Base-by-base conservation (phyloP, 2,797 vertebrate species). In the Propithecus deckenii region DNA sequence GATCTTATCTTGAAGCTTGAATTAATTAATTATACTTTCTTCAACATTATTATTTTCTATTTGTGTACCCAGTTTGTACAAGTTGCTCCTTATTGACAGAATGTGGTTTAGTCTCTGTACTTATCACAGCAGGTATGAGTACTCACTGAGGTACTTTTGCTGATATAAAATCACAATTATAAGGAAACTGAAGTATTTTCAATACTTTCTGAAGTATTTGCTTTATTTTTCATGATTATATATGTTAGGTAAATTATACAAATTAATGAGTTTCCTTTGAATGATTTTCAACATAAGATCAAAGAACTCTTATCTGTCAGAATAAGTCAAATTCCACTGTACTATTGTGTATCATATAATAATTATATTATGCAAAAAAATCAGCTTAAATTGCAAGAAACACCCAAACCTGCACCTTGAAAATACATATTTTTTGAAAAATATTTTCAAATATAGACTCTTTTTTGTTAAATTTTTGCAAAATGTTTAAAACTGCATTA, bases 1-100 rank as follows among this genome's bases (percentile, higher is more conserved):
- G 98, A 98, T 99, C 98, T 98, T 98, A 98, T 99, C 98, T 98
- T 94, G 97, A 98, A 98, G 98, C 98, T 97, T 98, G 97, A 98
- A 99, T 99, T 98, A 98, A 99, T 99, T 99, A 98, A 98, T 98
- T 99, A 98, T 94, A 98, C 97, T 98, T 98, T 96, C 95, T 98
- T 98, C 97, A 98, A 98, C 98, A 91, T 98, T 98, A 98, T 98
- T 98, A 98, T 99, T 99, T 98, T 98, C 98, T 97, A 96, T 97
- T 98, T 97, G 97, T 96, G 59, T 96, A 94, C 75, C 96, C 91
- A 86, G 95, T 98, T 98, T 98, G 92, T 95, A 96, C 84, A 80
- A 97, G 98, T 97, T 98, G 79, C 94, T 96, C 94, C 85, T 78
- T 97, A 91, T 98, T 98, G 97, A 98, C 95, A 98, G 98, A 98